A percentile compares a stretch with the other conserved stretches of the same genome.
These are phyloP conservation scores for Pseudococcus longispinus DNA, from an alignment of 2,888 invertebrate genomes.

Conservation along the genomic window DNA sequence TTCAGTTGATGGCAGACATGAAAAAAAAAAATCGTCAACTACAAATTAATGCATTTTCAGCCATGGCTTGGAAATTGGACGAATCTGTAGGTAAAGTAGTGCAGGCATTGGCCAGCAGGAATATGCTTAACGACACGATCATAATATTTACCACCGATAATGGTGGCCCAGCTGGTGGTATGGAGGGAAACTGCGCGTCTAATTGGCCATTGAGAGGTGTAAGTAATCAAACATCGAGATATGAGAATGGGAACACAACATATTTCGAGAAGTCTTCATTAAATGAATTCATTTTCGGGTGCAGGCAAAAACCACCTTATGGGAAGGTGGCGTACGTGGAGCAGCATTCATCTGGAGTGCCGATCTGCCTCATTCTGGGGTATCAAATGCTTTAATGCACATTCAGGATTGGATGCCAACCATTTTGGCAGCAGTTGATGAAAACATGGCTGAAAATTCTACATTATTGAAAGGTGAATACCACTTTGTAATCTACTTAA, in stretches of 20 bases:
- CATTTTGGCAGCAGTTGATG: constrained; percentile 69
- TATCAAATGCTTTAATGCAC: constrained; percentile 70
- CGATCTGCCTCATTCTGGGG: constrained; percentile 66
- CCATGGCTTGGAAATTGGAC: constrained; percentile 85
- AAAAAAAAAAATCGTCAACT: no score
- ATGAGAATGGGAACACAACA: background rate
- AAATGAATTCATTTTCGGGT: background rate
- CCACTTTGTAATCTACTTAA: background rate
- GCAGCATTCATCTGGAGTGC: constrained; percentile 72
- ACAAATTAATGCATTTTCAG: no score
- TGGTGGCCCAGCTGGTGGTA: constrained; percentile 84
- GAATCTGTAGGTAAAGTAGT: constrained; percentile 86
- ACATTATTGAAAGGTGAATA: background rate
- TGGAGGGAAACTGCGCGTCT: constrained; percentile 83
- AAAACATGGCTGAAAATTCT: background rate
- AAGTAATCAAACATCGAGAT: constrained; percentile 59
- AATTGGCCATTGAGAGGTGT: constrained; percentile 83
- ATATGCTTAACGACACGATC: constrained; percentile 80
- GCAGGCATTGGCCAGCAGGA: constrained; percentile 70
- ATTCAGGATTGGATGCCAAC: constrained; percentile 77
- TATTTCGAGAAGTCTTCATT: background rate
- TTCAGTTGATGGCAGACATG: no score
- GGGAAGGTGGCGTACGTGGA: constrained; percentile 74
- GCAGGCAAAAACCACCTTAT: constrained; percentile 72
- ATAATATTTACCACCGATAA: constrained; percentile 92